These are phyloP conservation scores for Otolemur garnettii DNA, from an alignment of 2,113 vertebrate species.

Conservation along the genomic window DNA sequence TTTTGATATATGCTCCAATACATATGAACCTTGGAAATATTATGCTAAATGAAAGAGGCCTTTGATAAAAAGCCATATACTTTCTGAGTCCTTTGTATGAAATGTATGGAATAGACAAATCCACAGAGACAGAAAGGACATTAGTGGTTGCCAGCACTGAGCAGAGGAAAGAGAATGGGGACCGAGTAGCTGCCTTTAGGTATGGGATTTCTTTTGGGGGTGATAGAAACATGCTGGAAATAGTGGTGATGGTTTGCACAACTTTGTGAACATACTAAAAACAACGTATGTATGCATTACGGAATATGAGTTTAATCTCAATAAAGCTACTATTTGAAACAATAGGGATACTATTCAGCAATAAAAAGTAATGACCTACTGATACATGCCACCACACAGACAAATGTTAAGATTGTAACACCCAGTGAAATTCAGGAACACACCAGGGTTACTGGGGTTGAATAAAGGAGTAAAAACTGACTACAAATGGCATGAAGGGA, in stretches of 20 bases:
- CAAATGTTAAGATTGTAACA: background rate
- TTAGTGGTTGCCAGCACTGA: background rate
- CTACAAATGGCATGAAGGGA: background rate
- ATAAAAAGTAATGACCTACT: background rate
- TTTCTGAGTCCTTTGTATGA: background rate
- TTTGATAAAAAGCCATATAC: background rate
- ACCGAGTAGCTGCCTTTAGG: background rate
- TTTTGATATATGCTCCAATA: background rate
- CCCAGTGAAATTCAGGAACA: background rate
- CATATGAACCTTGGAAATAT: background rate
- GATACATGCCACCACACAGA: background rate
- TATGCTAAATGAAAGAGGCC: background rate
- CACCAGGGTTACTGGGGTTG: background rate
- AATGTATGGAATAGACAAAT: background rate
- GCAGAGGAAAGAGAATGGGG: background rate
- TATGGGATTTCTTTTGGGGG: background rate
- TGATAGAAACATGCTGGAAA: background rate
- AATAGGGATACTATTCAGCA: background rate
- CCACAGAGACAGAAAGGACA: background rate
- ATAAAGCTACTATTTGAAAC: background rate
- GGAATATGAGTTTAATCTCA: background rate
- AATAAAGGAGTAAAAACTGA: background rate
- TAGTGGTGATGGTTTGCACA: background rate
- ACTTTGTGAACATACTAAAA: background rate
- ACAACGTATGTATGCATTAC: background rate